Percentiles rank a stretch among this genome's conserved stretches.
These are phyloP conservation scores for Perca schrenkii DNA, from an alignment of 2,113 vertebrate genomes.

Conservation along the genomic window DNA sequence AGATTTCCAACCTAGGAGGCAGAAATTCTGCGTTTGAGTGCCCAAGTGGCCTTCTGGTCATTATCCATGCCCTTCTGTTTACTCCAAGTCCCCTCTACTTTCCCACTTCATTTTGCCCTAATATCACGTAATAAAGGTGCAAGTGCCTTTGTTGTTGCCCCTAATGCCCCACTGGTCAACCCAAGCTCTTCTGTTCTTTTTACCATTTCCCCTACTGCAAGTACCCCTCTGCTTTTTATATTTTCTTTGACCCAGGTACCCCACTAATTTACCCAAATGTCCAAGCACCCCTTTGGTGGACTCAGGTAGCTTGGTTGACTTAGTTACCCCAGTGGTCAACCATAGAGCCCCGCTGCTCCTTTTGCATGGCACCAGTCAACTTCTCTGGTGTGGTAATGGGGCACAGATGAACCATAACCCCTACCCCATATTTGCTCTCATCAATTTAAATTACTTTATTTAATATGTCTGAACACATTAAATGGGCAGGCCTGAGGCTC, in stretches of 20 bases:
- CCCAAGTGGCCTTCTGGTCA: background rate
- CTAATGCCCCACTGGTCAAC: background rate
- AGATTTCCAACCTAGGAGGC: too few relatives aligned
- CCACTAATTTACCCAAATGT: background rate
- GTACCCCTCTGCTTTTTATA: background rate
- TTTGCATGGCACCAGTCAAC: background rate
- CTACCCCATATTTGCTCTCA: background rate
- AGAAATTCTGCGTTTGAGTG: background rate
- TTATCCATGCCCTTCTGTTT: background rate
- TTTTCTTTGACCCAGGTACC: background rate
- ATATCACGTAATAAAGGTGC: background rate
- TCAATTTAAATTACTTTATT: background rate
- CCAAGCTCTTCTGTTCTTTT: background rate
- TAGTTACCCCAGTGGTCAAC: background rate
- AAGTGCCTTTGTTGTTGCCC: background rate
- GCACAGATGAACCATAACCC: background rate
- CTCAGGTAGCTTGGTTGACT: background rate
- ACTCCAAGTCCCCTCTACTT: background rate
- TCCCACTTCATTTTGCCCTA: background rate
- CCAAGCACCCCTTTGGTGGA: background rate
- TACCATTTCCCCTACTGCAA: background rate
- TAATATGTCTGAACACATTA: slow-evolving; percentile 11
- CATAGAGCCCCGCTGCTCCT: background rate
- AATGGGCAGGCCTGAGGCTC: background rate
- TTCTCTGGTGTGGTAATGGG: background rate